phyloP scores from a whole-genome alignment of 2,113 vertebrate species.

The Lycaon pictus region DNA sequence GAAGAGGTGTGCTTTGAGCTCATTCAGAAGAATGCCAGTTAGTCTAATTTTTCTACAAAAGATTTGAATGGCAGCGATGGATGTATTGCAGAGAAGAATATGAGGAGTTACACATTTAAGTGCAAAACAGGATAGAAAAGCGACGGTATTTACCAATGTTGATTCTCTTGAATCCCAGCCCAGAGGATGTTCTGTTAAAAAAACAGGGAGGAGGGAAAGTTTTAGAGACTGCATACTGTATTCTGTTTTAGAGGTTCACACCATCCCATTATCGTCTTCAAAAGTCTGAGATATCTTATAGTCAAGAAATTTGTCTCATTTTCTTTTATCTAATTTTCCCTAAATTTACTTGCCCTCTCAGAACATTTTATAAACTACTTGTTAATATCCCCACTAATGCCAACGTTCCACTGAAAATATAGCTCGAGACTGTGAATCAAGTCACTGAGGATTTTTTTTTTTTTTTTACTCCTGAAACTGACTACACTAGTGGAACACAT shows the following conservation, averaged over 20 bases:
- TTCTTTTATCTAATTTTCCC: slow-evolving; percentile 29
- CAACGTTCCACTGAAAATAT: background rate
- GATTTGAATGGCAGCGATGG: background rate
- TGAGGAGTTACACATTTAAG: background rate
- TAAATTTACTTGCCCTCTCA: slow-evolving; percentile 9
- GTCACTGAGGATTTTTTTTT: background rate
- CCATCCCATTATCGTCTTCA: background rate
- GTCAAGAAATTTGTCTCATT: background rate
- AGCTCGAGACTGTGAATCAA: background rate
- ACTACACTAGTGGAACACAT: background rate
- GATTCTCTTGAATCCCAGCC: background rate
- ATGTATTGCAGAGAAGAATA: background rate
- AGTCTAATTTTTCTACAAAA: background rate
- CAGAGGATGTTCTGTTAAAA: background rate
- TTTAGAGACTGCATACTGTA: background rate
- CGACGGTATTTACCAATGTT: background rate
- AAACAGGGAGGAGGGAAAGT: background rate
- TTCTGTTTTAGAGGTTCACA: background rate
- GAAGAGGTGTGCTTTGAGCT: background rate
- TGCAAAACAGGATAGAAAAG: background rate
- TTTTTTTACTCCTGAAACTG: slow-evolving; percentile 15
- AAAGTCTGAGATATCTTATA: background rate
- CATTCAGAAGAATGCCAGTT: background rate
- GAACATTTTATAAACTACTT: background rate
- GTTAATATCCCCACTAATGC: background rate